Conservation (phyloP, 2,888 invertebrate genomes). For the Aphelenchoides bicaudatus region DNA sequence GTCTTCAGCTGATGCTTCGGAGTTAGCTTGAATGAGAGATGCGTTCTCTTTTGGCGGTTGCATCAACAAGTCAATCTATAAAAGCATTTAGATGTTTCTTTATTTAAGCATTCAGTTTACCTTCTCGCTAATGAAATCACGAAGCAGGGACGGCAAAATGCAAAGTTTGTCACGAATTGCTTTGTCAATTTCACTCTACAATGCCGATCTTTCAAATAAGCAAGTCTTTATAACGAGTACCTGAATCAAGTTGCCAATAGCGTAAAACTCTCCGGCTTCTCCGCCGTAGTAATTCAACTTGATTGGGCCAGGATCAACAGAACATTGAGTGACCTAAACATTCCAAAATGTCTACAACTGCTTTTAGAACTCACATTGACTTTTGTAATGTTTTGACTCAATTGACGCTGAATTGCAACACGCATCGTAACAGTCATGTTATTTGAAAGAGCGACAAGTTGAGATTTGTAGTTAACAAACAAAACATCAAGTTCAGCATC, state of each 20-base stretch:
- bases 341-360: background rate
- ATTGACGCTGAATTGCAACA: slow-evolving; percentile 25
- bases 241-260: slow-evolving; percentile 32
- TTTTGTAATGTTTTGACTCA: slow-evolving; percentile 29
- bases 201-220: too few species aligned
- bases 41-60: slow-evolving; percentile 20
- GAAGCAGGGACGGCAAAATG: slow-evolving; percentile 31
- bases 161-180: slow-evolving; percentile 35
- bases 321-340: slow-evolving; percentile 29
- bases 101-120: slow-evolving; percentile 12
- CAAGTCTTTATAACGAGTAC: slow-evolving; percentile 28
- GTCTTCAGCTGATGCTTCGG: slow-evolving; percentile 12
- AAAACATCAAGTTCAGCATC: slow-evolving; percentile 34
- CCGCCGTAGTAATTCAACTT: slow-evolving; percentile 29
- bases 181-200: too few species aligned
- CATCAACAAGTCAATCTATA: slow-evolving; percentile 28
- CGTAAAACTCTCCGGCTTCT: slow-evolving; percentile 33
- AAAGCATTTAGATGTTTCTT: background rate
- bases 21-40: slow-evolving; percentile 6
- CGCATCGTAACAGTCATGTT: slow-evolving; percentile 35
- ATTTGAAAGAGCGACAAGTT: slow-evolving; percentile 29
- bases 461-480: slow-evolving; percentile 34
- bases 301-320: slow-evolving; percentile 32
- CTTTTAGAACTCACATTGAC: slow-evolving; percentile 29
- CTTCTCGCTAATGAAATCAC: slow-evolving; percentile 32